Base-by-base conservation (phyloP, 2,888 invertebrate species). In the Crepidodera aurea region DNA sequence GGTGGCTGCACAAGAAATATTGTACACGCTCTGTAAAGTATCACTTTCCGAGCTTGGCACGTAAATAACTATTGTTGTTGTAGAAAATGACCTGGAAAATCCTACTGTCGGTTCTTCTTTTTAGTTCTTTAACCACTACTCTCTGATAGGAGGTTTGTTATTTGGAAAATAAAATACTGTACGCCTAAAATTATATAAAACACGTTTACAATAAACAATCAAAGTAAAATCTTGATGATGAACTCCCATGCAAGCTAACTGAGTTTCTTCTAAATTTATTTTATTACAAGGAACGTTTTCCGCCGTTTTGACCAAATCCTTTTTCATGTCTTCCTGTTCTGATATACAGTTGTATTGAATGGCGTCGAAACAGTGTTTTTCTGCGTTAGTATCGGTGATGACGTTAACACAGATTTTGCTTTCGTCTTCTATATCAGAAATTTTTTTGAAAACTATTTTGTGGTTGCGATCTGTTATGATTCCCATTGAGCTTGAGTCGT, bases 381-480 rank as follows among this genome's bases (percentile, higher is more conserved):
- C 56, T 22, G 6, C 18, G 10, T 22, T 48, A 5, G 19, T n/a
- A 1, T 37, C 27, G 1, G 46, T 27, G 10, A n/a, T 25, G 7
- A 57, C 48, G 25, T 22, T 27, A 1, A 48, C 37, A 8, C 56
- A 57, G 0, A 34, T 56, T 37, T 56, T 56, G 34, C 46, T 37
- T 16, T 44, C 46, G 12, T 39, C 56, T 2, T 10, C 25, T 1
- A 18, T 25, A 12, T 57, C 56, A 1, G 48, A 8, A 6, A 12
- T 22, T 39, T 57, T 40, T n/a, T 57, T 57, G 12, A 57, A 57
- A 0, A 39, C 7, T 6, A 57, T 27, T 1, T 32, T 57, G 5
- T 57, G 48, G 12, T 57, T 57, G 13, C 48, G 56, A 18, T 57
- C 56, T 3, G 56, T 57, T 5, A 57, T 16, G 1, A 57, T 18